Percentiles rank a stretch among this genome's conserved stretches.
Evolutionary conservation across 2,113 vertebrate genomes (phyloP).

Genomic region (Machaerirhynchus nigripectus): DNA sequence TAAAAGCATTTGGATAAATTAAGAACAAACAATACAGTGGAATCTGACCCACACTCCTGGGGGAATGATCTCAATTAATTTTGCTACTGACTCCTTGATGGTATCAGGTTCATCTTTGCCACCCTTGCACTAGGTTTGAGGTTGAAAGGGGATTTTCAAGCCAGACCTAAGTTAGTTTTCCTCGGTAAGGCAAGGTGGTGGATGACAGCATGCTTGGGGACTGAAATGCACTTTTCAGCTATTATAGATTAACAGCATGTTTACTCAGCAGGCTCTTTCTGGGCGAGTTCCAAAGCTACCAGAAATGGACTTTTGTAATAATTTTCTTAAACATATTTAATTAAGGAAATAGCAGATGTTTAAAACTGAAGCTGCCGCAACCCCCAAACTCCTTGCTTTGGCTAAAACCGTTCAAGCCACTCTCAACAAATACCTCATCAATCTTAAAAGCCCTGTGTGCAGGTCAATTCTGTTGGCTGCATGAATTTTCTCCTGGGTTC

Average conservation of each 20-base stretch:
- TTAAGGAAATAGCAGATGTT: slow-evolving; percentile 30
- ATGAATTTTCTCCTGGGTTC: not conserved
- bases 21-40: not conserved
- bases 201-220: not conserved
- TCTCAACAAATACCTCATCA: slow-evolving; percentile 28
- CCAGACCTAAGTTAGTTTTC: not conserved
- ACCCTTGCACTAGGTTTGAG: not conserved
- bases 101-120: not conserved
- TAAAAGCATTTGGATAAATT: not conserved
- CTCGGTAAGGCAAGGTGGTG: not conserved
- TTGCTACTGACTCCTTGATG: not conserved
- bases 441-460: not conserved
- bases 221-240: not conserved
- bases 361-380: not conserved
- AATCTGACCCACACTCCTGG: not conserved
- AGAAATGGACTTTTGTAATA: not conserved
- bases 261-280: slow-evolving; percentile 15
- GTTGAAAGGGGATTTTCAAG: not conserved
- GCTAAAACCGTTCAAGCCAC: not conserved
- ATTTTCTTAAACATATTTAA: not conserved
- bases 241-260: not conserved
- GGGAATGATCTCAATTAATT: not conserved
- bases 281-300: not conserved
- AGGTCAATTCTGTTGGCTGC: not conserved
- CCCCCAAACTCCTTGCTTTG: not conserved